Percentiles rank a stretch among this genome's conserved stretches.
These are phyloP conservation scores for Daboia siamensis DNA, from an alignment of 2,113 vertebrate species.

Conservation along the genomic window DNA sequence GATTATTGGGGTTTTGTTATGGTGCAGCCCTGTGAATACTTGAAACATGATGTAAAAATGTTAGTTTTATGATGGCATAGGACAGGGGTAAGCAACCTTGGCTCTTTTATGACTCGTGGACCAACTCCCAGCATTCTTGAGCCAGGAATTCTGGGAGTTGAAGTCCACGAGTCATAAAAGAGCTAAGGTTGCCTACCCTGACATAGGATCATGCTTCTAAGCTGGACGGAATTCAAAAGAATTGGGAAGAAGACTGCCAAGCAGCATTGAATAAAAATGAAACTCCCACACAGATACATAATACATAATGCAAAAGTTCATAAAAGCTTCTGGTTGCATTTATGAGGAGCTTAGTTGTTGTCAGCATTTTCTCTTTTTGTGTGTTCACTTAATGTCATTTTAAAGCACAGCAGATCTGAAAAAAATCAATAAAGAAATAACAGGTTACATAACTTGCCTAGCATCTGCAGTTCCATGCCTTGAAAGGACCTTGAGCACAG, in stretches of 20 bases:
- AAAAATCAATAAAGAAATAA: slow-evolving; percentile 34
- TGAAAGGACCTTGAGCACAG: slow-evolving; percentile 3
- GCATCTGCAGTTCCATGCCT: background rate
- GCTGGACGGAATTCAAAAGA: background rate
- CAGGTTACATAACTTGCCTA: background rate
- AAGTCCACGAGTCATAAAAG: no score
- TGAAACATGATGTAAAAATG: background rate
- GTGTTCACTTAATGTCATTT: slow-evolving; percentile 25
- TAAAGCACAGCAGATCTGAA: slow-evolving; percentile 38
- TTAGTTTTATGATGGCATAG: background rate
- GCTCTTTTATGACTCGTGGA: no score
- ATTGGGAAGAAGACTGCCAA: background rate
- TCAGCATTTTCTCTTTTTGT: slow-evolving; percentile 45
- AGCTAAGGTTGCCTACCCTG: background rate
- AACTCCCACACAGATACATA: background rate
- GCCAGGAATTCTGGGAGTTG: no score
- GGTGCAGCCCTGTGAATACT: background rate
- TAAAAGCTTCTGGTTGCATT: slow-evolving; percentile 37
- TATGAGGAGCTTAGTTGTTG: slow-evolving; percentile 38
- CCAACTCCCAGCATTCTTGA: no score
- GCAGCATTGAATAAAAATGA: background rate
- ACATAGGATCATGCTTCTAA: background rate
- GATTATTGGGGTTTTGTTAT: background rate
- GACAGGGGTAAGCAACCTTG: no score
- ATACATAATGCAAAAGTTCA: slow-evolving; percentile 29